Evolutionary conservation across 1,140 invertebrate species (phyloP).

Genomic region (Conus ventricosus): DNA sequence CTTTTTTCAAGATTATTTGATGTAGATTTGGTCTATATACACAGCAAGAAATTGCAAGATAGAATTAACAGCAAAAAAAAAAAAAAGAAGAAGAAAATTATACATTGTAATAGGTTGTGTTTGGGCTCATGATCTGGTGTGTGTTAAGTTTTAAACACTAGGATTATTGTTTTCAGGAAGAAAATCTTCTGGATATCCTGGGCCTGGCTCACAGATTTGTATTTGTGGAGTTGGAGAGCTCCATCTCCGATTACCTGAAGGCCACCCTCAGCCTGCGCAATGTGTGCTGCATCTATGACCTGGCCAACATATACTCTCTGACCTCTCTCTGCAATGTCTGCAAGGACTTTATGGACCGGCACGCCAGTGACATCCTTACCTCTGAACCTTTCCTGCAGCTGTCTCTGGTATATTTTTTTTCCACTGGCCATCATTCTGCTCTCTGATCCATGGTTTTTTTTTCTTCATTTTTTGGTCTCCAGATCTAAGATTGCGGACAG

Average conservation of each 20-base stretch:
- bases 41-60: too few relatives aligned
- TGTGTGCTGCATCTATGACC: slow-evolving; percentile 94
- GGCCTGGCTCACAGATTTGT: slow-evolving; percentile 96
- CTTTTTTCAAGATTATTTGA: too few relatives aligned
- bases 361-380: slow-evolving; percentile 88
- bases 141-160: too few relatives aligned
- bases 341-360: slow-evolving; percentile 88
- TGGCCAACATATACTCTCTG: slow-evolving; percentile 86
- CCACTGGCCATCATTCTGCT: background rate
- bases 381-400: slow-evolving; percentile 90
- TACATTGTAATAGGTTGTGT: too few relatives aligned
- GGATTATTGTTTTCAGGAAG: slow-evolving; percentile 78
- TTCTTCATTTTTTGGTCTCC: background rate
- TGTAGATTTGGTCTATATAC: too few relatives aligned
- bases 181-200: slow-evolving; percentile 89
- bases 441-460: background rate
- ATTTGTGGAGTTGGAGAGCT: slow-evolving; percentile 91
- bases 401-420: slow-evolving; percentile 81
- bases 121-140: too few relatives aligned
- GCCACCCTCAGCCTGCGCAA: slow-evolving; percentile 91
- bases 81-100: too few relatives aligned
- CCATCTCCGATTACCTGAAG: slow-evolving; percentile 94
- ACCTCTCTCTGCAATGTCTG: slow-evolving; percentile 80
- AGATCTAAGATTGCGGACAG: background rate
- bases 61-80: too few relatives aligned